Evolutionary conservation across 2,113 vertebrate species (phyloP), one percentile per base, ranked within the genome.

Genomic region (Aegypius monachus): DNA sequence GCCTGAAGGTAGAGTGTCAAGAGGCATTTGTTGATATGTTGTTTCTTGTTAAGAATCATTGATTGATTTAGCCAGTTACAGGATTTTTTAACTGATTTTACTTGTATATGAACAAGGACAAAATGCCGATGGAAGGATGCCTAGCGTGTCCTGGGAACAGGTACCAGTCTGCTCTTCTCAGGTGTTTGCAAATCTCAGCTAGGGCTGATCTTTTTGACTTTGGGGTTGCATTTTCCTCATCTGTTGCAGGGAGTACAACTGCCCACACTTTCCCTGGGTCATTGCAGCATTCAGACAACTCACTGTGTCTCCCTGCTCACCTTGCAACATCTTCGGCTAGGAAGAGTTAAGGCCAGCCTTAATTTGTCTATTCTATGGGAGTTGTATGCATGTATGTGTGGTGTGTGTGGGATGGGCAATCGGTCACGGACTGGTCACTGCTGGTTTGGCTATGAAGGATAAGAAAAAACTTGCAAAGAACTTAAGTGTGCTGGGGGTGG

Each of bases 111-210:
- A 86, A 63, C 13, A 52, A 78, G 42, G 47, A 71, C 43, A 84
- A 94, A 84, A 45, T 34, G 61, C 42, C 86, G n/a, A 53, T 67
- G 45, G 65, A 84, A n/a, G 29, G 15, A 53, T 56, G 25, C 21
- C 31, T 58, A 32, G 7, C 2, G 0, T 45, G 32, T 43, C 72
- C 77, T 0, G 0, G 68, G 56, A 81, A 63, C 0, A 5, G 40
- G 48, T 72, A 70, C 45, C 18, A 16, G 7, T 32, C 55, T 42
- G 7, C 84, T 59, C 7, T 71, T 78, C 71, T 70, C 21, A 45
- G 10, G 36, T 78, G 26, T 29, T 42, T 58, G 55, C 38, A 55
- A 26, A 55, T 50, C 75, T 62, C 72, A 36, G 42, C 32, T 48
- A 42, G 32, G 40, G 45, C 36, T 79, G 29, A 79, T 74, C 4